Evolutionary conservation across 2,113 vertebrate genomes (phyloP).

Genomic region (Picathartes gymnocephalus): DNA sequence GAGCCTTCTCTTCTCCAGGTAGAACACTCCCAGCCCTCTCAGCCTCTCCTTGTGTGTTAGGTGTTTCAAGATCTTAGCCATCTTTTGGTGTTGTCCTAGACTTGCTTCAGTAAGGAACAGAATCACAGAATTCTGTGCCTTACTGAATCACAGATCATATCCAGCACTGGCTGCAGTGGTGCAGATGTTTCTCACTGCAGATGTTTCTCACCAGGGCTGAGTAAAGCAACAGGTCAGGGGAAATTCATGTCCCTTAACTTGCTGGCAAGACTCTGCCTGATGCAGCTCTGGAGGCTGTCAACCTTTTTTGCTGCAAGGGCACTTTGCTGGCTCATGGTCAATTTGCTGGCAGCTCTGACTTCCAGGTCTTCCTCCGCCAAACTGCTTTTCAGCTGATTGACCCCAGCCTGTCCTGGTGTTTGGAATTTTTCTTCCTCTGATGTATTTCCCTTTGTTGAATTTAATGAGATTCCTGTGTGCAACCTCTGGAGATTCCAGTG

Average conservation of each 20-base stretch:
- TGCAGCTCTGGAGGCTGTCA: neutral
- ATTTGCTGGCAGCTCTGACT: neutral
- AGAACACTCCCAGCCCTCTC: neutral
- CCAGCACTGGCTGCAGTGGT: neutral
- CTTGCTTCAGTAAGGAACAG: neutral
- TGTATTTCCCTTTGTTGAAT: neutral
- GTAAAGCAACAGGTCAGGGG: neutral
- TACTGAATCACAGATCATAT: neutral
- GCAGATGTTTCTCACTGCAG: neutral
- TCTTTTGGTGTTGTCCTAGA: neutral
- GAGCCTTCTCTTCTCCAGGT: neutral
- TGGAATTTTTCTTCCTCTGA: neutral
- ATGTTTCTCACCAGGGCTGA: neutral
- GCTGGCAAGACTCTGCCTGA: neutral
- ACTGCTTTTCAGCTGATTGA: neutral
- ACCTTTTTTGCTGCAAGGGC: neutral
- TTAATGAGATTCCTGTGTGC: neutral
- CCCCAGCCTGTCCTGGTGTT: neutral
- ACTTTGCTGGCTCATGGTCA: neutral
- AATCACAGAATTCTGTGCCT: neutral
- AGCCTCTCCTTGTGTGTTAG: neutral
- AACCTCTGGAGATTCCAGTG: neutral
- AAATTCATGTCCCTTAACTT: fast-evolving
- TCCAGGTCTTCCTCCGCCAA: neutral
- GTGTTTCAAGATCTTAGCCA: neutral